Evolutionary conservation across 2,888 invertebrate genomes (phyloP).

Genomic region (Subacronicta megacephala): DNA sequence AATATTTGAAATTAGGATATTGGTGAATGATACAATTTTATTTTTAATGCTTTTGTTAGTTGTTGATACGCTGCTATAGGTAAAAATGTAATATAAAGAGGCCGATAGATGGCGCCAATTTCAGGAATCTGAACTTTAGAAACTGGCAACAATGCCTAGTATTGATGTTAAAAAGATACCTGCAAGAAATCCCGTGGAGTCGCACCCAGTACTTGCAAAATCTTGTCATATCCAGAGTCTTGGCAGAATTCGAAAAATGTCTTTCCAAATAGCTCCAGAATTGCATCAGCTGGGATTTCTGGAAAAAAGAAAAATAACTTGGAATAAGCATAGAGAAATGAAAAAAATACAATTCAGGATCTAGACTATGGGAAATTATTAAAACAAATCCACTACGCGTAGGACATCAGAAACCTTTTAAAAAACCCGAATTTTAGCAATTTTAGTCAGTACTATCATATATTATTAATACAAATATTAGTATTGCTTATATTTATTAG

Average conservation of each 20-base stretch:
- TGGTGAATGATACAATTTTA: too few species aligned
- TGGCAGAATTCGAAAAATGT: constrained; percentile 99
- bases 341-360: too few species aligned
- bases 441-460: too few species aligned
- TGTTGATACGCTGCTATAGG: too few species aligned
- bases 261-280: constrained; percentile 97
- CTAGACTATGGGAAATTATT: too few species aligned
- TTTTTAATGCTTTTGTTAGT: too few species aligned
- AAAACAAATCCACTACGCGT: too few species aligned
- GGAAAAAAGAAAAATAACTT: constrained; percentile 22
- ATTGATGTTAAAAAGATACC: constrained; percentile 74
- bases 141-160: constrained; percentile 1
- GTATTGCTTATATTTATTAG: too few species aligned
- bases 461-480: too few species aligned
- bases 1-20: not conserved
- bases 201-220: constrained; percentile 97
- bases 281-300: constrained; percentile 97
- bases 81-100: not conserved
- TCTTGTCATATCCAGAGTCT: constrained; percentile 99
- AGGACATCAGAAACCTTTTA: too few species aligned
- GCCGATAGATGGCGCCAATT: constrained; percentile 30
- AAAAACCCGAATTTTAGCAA: too few species aligned
- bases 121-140: not conserved
- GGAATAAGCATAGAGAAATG: too few species aligned
- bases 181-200: constrained; percentile 98